Conservation (phyloP, 2,113 vertebrate genomes). For the Lota lota region DNA sequence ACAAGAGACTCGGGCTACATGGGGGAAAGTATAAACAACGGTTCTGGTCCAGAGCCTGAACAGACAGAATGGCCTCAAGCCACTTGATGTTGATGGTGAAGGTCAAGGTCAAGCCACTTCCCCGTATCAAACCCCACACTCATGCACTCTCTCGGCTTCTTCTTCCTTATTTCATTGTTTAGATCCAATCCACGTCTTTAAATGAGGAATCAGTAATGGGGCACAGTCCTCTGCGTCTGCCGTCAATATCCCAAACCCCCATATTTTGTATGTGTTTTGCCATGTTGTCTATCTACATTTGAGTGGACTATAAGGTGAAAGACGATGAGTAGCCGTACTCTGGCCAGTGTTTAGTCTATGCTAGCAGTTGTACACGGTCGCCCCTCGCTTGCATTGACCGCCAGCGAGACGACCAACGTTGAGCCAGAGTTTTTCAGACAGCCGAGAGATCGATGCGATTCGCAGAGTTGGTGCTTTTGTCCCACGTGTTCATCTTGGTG, state of each 20-base stretch:
- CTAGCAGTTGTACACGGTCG: conserved; percentile 10
- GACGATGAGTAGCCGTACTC: conserved; percentile 19
- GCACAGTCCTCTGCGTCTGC: conserved; percentile 38
- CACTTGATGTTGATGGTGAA: no score
- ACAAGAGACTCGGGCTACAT: background rate
- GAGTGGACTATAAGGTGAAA: conserved; percentile 23
- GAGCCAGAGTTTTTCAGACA: conserved; percentile 67
- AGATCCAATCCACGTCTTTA: background rate
- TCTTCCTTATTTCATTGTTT: no score
- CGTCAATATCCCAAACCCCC: background rate
- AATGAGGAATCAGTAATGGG: conserved; percentile 15
- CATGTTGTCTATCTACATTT: conserved; percentile 23
- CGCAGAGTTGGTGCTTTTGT: conserved; percentile 88
- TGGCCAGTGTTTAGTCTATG: conserved; percentile 42
- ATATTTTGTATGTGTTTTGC: conserved; percentile 51
- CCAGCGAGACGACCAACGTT: conserved; percentile 8
- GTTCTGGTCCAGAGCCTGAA: no score
- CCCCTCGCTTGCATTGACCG: conserved; percentile 17
- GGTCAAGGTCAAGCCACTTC: no score
- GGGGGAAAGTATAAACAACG: no score
- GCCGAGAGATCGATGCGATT: conserved; percentile 89
- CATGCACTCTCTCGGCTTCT: no score
- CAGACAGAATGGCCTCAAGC: no score
- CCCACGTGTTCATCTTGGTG: conserved; percentile 89
- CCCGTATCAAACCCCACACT: no score